These are phyloP conservation scores for Aselliscus stoliczkanus DNA, from an alignment of 2,797 vertebrate genomes.

Conservation along the genomic window DNA sequence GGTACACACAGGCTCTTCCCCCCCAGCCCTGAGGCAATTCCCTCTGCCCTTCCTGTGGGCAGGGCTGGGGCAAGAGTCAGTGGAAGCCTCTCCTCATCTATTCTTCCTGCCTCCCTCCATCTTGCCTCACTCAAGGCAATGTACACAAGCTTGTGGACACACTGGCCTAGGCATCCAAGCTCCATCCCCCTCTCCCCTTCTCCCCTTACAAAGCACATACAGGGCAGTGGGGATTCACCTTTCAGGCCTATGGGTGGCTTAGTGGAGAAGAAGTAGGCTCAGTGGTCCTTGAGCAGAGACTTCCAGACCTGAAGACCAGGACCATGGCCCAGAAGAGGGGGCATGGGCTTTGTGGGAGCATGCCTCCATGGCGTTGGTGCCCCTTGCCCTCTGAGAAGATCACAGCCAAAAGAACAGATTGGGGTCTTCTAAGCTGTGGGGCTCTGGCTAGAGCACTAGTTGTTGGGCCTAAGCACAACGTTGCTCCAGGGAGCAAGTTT, in stretches of 20 bases:
- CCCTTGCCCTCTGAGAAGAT: not conserved
- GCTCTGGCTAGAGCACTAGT: not conserved
- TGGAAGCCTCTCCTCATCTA: not conserved
- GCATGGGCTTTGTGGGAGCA: not conserved
- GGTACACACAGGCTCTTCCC: too few relatives aligned
- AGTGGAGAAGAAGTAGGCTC: not conserved
- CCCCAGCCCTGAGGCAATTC: not conserved
- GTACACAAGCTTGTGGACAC: not conserved
- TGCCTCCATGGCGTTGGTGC: fast-evolving
- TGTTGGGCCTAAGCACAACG: not conserved
- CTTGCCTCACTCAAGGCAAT: not conserved
- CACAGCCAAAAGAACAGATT: not conserved
- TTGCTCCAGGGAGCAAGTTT: not conserved
- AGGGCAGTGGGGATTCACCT: not conserved
- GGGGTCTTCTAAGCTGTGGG: not conserved
- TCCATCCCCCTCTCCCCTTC: fast-evolving
- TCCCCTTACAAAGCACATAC: not conserved
- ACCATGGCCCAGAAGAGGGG: not conserved
- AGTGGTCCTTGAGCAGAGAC: not conserved
- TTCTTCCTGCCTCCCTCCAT: not conserved
- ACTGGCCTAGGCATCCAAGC: fast-evolving
- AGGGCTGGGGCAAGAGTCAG: not conserved
- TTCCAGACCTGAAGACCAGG: not conserved
- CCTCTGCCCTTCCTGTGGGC: not conserved
- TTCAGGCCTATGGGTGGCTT: fast-evolving